phyloP scores from a whole-genome alignment of 1,140 invertebrate genomes.

The Eumeta japonica region DNA sequence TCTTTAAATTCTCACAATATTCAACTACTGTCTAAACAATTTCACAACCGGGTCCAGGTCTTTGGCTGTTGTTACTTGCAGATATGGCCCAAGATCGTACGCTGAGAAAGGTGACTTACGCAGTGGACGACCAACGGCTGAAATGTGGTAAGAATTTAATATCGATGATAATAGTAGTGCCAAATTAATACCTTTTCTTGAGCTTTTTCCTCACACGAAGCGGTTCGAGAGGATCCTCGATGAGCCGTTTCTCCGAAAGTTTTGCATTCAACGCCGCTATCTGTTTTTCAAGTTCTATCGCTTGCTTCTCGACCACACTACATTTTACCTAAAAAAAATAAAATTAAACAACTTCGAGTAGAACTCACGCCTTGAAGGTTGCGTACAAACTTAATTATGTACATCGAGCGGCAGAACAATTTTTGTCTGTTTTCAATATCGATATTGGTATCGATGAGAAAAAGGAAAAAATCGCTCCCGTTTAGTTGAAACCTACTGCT shows the following conservation, averaged over 20 bases:
- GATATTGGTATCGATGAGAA: too few relatives aligned
- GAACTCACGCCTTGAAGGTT: too few relatives aligned
- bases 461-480: too few relatives aligned
- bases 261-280: slow-evolving; percentile 31
- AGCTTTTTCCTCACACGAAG: slow-evolving; percentile 29
- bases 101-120: background rate
- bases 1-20: too few relatives aligned
- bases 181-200: slow-evolving; percentile 28
- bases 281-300: slow-evolving; percentile 22
- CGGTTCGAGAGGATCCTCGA: slow-evolving; percentile 38
- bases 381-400: too few relatives aligned
- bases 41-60: too few relatives aligned
- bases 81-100: background rate
- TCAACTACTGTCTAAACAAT: too few relatives aligned
- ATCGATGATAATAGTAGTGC: background rate
- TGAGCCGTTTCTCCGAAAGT: slow-evolving; percentile 39
- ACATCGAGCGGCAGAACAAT: too few relatives aligned
- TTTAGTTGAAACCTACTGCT: too few relatives aligned
- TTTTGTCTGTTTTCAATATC: too few relatives aligned
- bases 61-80: too few relatives aligned
- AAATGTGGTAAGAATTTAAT: background rate
- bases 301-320: slow-evolving; percentile 12
- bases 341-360: too few relatives aligned
- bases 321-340: slow-evolving; percentile 25
- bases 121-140: background rate